phyloP scores from a whole-genome alignment of 2,113 vertebrate genomes.

The Oryzias melastigma region DNA sequence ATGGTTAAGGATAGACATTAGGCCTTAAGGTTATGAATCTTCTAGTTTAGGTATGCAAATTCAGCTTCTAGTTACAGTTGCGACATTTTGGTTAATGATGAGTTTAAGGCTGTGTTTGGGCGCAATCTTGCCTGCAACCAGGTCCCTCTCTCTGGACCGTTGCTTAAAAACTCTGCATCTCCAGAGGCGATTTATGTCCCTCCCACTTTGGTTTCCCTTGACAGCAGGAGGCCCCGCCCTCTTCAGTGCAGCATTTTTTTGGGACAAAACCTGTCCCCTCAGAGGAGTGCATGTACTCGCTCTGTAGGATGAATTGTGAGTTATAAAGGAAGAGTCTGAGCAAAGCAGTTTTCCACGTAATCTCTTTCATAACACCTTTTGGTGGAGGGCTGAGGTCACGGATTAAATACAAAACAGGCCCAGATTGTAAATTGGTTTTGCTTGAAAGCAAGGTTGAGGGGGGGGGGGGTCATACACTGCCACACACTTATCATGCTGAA shows the following conservation, averaged over 20 bases:
- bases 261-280: slow-evolving; percentile 31
- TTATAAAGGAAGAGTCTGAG: slow-evolving; percentile 38
- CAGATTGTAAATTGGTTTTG: slow-evolving; percentile 48
- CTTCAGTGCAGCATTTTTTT: slow-evolving; percentile 43
- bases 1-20: no score
- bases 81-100: no score
- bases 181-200: background rate
- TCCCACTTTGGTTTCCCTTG: slow-evolving; percentile 56
- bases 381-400: slow-evolving; percentile 42
- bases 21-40: no score
- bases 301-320: slow-evolving; percentile 27
- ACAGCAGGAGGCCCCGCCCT: slow-evolving; percentile 15
- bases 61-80: no score
- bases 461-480: slow-evolving; percentile 37
- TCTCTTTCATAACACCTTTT: slow-evolving; percentile 55
- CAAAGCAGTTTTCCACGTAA: slow-evolving; percentile 48
- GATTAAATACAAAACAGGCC: slow-evolving; percentile 46
- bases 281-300: background rate
- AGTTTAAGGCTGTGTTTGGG: no score
- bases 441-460: background rate
- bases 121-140: no score
- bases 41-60: no score
- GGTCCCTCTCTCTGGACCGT: no score
- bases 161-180: no score
- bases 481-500: slow-evolving; percentile 50